phyloP scores from a whole-genome alignment of 2,113 vertebrate genomes.

The Jacana jacana region DNA sequence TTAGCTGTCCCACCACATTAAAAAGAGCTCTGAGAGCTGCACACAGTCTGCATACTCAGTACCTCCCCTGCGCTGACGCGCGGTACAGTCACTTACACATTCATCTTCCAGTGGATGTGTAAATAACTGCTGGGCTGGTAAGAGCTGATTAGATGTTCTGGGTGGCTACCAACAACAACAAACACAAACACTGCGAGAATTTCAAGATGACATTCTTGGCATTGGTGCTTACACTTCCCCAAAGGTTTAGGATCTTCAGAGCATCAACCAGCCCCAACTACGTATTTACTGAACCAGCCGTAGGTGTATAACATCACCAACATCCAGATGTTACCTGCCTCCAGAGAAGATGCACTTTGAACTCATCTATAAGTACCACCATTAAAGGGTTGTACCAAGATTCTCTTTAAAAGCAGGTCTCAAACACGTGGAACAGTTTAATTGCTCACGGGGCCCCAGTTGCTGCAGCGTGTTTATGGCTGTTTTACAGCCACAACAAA shows the following conservation, averaged over 20 bases:
- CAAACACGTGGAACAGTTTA: background rate
- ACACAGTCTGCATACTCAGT: background rate
- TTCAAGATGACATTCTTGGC: slow-evolving; percentile 3
- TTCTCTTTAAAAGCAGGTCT: background rate
- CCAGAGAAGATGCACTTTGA: background rate
- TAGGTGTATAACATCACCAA: background rate
- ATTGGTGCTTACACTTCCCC: background rate
- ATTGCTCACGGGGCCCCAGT: background rate
- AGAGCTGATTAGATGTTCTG: slow-evolving; percentile 44
- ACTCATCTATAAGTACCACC: background rate
- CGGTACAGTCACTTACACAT: background rate
- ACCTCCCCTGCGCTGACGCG: background rate
- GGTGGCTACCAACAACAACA: background rate
- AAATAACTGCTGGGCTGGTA: background rate
- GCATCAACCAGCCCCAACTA: background rate
- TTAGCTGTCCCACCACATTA: accelerated
- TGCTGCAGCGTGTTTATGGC: background rate
- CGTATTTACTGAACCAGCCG: accelerated
- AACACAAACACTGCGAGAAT: background rate
- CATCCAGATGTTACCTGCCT: background rate
- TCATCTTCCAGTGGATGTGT: background rate
- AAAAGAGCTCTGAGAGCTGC: background rate
- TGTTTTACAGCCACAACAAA: background rate
- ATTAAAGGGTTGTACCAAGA: background rate
- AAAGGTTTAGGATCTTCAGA: background rate